Evolutionary conservation across 1,140 invertebrate genomes (phyloP), one percentile per base, ranked within the genome.

Genomic region (Hypothenemus hampei): DNA sequence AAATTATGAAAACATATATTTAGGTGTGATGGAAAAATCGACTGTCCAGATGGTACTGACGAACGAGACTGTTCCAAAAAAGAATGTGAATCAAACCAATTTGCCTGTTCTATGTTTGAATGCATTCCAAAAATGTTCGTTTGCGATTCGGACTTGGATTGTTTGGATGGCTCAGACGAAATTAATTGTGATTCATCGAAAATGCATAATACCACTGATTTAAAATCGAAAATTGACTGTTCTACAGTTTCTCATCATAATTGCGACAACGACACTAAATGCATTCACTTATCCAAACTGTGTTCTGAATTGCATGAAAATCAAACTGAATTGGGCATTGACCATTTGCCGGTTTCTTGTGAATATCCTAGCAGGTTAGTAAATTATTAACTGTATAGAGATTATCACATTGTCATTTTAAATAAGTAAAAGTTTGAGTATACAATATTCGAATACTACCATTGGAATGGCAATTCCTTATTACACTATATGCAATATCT

Each of bases 111-210:
- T 16, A 77, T 77, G 23, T 72, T 72, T n/a, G 78, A 81, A 48
- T 82, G 81, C 57, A 80, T 82, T 37, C 73, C 78, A n/a, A 70
- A 74, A 62, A 78, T 81, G 53, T 88, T 89, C 66, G 78, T 78
- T 31, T 91, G 88, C 71, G 83, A 91, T 67, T 74, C 73, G 0
- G 68, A 72, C 35, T 65, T 80, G 47, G 84, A 91, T 66, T 91
- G 89, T 68, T 71, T 76, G 4, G 84, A 87, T 68, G 76, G 77
- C 35, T 80, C 78, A 0, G 84, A 86, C 67, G 85, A 86, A 67
- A 70, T 65, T 21, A 64, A 70, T 18, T 84, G 81, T 62, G 56
- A 43, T 75, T 81, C 49, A 86, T 87, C 65, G 85, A 61, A 61
- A 39, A 50, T 66, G 21, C 58, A 62, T 13, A 68, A 66, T 57